Base-by-base conservation (phyloP, 2,888 invertebrate species). In the Eilema sororculum region DNA sequence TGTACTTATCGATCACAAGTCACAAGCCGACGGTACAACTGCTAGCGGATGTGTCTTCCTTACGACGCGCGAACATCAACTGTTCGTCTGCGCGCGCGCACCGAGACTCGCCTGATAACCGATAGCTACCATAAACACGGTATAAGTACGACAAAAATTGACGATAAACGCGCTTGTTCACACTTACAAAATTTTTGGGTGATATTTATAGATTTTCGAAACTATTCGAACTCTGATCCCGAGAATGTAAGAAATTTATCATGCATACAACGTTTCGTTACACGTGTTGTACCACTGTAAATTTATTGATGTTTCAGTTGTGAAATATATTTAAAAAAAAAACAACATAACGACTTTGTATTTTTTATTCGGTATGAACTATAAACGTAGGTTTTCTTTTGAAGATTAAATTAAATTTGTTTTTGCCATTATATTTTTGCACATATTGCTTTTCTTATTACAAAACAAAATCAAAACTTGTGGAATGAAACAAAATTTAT, bases 51-150 rank as follows among this genome's bases (percentile, higher is more conserved):
- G 94, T 92, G 93, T 93, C 94, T 91, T 94, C 94, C 89, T 89
- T 88, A 84, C 92, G 89, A 85, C 94, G 94, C 91, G 87, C 94
- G 91, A 90, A 83, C 94, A 94, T 95, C 94, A 94, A 95, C 95
- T 95, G 94, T 83, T 87, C 89, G 85, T 87, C 86, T 77, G 86
- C 87, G 89, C 87, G 79, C 84, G 89, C 90, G 87, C 86, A 67
- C 83, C 79, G 80, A 82, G 84, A 80, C 82, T 80, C 85, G 87
- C 74, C 87, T 93, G 94, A 95, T 94, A 94, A 94, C 90, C 90
- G 91, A 94, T 92, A 93, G 87, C 86, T 85, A 78, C 87, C 85
- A 90, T 91, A 90, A 90, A 85, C 87, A 85, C 83, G 78, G 81
- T 84, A 84, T 87, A 83, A 81, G 84, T 86, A 86, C 85, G 83